phyloP scores from a whole-genome alignment of 1,140 invertebrate genomes.

The Cotesia vestalis region DNA sequence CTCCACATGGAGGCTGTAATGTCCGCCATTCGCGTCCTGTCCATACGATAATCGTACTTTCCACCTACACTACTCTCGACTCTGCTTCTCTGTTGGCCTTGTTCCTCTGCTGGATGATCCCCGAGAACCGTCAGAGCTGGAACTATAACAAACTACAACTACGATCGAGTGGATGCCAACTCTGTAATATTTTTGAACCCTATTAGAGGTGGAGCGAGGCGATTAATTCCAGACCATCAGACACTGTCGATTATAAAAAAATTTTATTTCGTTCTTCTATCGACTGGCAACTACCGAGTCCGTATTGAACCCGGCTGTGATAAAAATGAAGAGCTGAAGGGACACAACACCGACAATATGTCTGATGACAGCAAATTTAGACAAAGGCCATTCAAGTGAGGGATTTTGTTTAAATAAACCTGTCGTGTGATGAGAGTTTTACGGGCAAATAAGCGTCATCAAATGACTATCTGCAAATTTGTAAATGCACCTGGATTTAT shows the following conservation, averaged over 20 bases:
- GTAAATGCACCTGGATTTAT: conserved; percentile 45
- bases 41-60: conserved; percentile 32
- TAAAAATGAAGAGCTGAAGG: too few species aligned
- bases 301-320: too few species aligned
- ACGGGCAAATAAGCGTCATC: neutral
- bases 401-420: neutral
- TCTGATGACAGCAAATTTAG: too few species aligned
- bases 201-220: conserved; percentile 17
- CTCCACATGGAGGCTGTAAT: neutral
- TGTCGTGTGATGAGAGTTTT: neutral
- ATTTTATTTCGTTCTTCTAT: neutral
- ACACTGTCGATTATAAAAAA: conserved; percentile 31
- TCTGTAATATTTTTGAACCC: conserved; percentile 33
- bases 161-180: conserved; percentile 17
- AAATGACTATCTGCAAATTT: conserved; percentile 48
- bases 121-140: too few species aligned
- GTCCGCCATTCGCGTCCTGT: conserved; percentile 19
- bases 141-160: too few species aligned
- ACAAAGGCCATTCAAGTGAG: neutral
- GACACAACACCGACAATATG: too few species aligned
- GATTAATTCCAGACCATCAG: conserved; percentile 32
- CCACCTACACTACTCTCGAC: conserved; percentile 7
- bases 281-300: too few species aligned
- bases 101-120: too few species aligned
- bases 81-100: too few species aligned